phyloP scores from a whole-genome alignment of 2,888 invertebrate genomes.

The Ormyrus rosae region DNA sequence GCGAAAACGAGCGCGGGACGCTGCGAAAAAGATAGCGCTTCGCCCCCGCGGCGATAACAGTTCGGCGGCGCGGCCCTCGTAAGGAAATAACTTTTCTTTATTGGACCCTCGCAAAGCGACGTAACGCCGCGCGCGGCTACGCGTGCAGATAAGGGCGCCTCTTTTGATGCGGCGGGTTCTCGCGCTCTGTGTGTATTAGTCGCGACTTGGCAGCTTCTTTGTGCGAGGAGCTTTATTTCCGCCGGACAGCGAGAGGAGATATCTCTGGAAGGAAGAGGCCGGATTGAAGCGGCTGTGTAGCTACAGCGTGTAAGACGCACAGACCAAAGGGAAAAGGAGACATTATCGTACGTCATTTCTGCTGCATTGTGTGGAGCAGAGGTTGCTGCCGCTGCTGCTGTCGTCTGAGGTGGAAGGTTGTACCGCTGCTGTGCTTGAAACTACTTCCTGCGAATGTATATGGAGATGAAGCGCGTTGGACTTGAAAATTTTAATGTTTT shows the following conservation, averaged over 20 bases:
- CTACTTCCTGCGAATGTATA: too few species aligned
- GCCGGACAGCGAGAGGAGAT: conserved; percentile 44
- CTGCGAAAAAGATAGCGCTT: conserved; percentile 26
- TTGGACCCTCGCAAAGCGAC: conserved; percentile 60
- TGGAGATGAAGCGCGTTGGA: too few species aligned
- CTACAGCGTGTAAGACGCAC: conserved; percentile 61
- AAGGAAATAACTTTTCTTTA: conserved; percentile 68
- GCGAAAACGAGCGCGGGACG: conserved; percentile 1
- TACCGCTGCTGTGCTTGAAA: too few species aligned
- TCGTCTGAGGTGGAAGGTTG: too few species aligned
- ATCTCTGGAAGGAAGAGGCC: background rate
- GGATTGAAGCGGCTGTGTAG: conserved; percentile 55
- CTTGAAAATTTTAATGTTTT: too few species aligned
- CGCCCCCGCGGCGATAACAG: conserved; percentile 22
- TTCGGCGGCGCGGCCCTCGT: background rate
- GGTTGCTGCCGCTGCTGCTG: too few species aligned
- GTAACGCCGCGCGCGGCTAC: conserved; percentile 42
- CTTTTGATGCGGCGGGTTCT: conserved; percentile 62
- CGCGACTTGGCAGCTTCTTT: conserved; percentile 68
- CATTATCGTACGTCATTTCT: conserved; percentile 67
- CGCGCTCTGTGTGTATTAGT: conserved; percentile 64
- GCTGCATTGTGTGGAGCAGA: conserved; percentile 6
- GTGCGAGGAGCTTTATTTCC: conserved; percentile 71
- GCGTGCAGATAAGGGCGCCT: conserved; percentile 41
- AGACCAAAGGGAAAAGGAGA: conserved; percentile 60